Conservation (phyloP, 2,113 vertebrate species). For the Lanius collurio region DNA sequence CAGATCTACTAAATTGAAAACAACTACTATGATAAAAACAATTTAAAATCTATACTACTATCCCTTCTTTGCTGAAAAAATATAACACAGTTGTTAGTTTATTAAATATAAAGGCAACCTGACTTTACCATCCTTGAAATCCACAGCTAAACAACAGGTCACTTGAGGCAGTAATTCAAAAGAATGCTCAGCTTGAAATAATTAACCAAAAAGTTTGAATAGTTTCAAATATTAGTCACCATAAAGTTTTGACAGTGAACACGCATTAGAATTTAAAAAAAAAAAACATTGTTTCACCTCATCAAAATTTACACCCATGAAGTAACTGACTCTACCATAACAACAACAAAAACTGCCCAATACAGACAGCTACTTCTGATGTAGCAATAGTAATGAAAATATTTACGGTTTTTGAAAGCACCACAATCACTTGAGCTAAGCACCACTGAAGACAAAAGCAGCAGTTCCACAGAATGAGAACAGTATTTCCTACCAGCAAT, state of each 20-base stretch:
- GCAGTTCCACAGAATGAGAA: not conserved
- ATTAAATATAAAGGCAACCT: not conserved
- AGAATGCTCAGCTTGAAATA: conserved; percentile 20
- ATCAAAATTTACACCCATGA: not conserved
- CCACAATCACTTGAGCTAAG: not conserved
- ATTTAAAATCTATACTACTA: not conserved
- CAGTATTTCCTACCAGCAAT: not conserved
- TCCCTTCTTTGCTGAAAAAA: not conserved
- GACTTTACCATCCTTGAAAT: not conserved
- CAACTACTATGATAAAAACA: not conserved
- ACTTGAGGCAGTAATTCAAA: not conserved
- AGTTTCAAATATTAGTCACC: not conserved
- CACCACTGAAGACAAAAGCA: not conserved
- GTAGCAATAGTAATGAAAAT: not conserved
- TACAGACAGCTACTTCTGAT: not conserved
- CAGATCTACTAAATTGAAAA: not conserved
- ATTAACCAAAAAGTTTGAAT: not conserved
- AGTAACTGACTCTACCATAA: not conserved
- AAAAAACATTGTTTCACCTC: not conserved
- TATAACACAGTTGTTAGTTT: not conserved
- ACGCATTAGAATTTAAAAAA: not conserved
- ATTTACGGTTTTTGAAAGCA: not conserved
- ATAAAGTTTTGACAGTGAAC: not conserved
- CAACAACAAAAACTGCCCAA: not conserved
- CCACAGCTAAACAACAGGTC: not conserved